Conservation (phyloP, 1,140 invertebrate genomes). For the Luehdorfia chinensis region DNA sequence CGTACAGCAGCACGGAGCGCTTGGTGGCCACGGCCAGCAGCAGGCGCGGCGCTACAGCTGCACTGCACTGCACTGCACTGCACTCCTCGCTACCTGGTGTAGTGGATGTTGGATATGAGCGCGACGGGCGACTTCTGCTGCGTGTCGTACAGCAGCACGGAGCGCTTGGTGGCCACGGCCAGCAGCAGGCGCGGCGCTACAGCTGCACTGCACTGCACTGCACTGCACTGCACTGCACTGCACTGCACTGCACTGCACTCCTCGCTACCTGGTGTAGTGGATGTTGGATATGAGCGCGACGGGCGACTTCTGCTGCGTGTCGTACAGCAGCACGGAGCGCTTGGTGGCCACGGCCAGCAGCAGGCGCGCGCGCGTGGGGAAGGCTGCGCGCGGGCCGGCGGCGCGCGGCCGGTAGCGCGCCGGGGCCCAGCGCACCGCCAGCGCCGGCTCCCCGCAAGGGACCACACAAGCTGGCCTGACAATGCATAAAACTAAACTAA, state of each 20-base stretch:
- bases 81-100: slow-evolving; percentile 82
- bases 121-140: slow-evolving; percentile 92
- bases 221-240: no score
- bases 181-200: slow-evolving; percentile 90
- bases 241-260: no score
- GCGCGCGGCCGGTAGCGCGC: slow-evolving; percentile 82
- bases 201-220: no score
- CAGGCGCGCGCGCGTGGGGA: slow-evolving; percentile 83
- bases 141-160: slow-evolving; percentile 95
- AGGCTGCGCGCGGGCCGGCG: slow-evolving; percentile 73
- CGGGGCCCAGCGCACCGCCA: slow-evolving; percentile 90
- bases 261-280: slow-evolving; percentile 91
- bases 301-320: slow-evolving; percentile 92
- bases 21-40: slow-evolving; percentile 95
- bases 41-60: slow-evolving; percentile 89
- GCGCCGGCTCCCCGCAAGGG: slow-evolving; percentile 87
- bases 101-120: slow-evolving; percentile 94
- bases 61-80: no score
- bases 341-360: slow-evolving; percentile 94
- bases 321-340: slow-evolving; percentile 91
- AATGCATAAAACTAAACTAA: no score
- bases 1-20: slow-evolving; percentile 92
- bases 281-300: slow-evolving; percentile 93
- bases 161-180: slow-evolving; percentile 93
- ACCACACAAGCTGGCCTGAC: slow-evolving; percentile 85